Percentiles rank a stretch among this genome's conserved stretches.
These are phyloP conservation scores for Falco concolor DNA, from an alignment of 2,797 vertebrate genomes.

Conservation along the genomic window DNA sequence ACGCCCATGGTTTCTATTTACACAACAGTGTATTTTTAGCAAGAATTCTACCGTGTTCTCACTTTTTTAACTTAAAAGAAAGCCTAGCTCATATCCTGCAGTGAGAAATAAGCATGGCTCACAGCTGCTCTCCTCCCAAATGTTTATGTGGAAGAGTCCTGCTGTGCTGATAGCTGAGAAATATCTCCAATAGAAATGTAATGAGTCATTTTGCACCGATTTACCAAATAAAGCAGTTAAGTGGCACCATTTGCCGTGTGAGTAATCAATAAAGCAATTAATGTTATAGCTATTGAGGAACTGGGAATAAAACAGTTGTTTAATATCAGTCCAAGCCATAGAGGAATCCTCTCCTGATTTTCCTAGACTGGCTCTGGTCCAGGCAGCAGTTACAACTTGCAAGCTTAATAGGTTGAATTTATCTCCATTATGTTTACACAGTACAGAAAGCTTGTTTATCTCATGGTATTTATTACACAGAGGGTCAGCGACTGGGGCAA, in stretches of 20 bases:
- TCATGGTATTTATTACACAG: not conserved
- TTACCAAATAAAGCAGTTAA: not conserved
- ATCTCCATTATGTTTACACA: not conserved
- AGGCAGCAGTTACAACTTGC: not conserved
- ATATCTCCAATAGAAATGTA: not conserved
- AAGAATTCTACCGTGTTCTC: not conserved
- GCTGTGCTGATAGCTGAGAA: not conserved
- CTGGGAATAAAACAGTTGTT: not conserved
- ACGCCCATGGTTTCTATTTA: constrained; percentile 42
- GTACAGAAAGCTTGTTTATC: not conserved
- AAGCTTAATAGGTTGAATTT: not conserved
- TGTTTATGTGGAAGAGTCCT: not conserved
- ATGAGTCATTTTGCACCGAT: not conserved
- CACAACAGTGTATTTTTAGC: constrained; percentile 15
- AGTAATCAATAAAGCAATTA: not conserved
- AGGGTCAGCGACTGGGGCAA: not conserved
- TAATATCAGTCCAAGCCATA: not conserved
- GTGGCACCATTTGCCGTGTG: not conserved
- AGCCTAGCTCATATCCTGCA: not conserved
- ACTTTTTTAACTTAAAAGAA: constrained; percentile 9
- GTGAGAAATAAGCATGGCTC: not conserved
- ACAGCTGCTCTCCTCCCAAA: not conserved
- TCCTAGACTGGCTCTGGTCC: not conserved
- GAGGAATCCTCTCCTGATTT: not conserved
- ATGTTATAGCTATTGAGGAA: not conserved